Conservation (phyloP, 2,888 invertebrate species). For the Hydropsyche betteni region DNA sequence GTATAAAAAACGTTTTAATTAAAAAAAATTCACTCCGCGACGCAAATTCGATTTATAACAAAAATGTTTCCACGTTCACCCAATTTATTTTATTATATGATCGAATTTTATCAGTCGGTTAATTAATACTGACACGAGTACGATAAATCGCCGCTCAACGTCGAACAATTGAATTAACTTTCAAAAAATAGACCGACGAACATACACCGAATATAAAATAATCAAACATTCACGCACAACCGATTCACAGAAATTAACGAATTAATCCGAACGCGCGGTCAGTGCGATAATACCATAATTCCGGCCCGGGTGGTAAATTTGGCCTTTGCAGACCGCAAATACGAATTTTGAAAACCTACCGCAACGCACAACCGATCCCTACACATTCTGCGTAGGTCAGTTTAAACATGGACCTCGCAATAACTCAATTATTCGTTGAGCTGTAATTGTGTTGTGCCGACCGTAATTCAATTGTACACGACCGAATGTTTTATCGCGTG, state of each 20-base stretch:
- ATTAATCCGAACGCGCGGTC: conserved; percentile 20
- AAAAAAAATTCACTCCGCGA: no score
- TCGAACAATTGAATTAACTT: no score
- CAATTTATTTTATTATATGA: no score
- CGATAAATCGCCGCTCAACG: no score
- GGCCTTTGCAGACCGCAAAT: conserved; percentile 7
- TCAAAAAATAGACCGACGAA: no score
- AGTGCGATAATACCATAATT: conserved; percentile 15
- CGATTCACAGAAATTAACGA: conserved; percentile 2
- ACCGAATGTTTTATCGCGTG: conserved; percentile 12
- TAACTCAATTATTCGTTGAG: conserved; percentile 27
- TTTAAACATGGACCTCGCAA: conserved; percentile 19
- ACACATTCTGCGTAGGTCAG: background rate
- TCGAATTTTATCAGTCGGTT: no score
- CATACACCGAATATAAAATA: no score
- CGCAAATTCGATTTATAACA: no score
- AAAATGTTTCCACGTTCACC: no score
- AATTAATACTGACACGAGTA: no score
- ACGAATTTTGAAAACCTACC: conserved; percentile 5
- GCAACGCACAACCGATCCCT: background rate
- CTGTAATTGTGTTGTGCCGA: background rate
- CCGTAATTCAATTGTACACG: conserved; percentile 11
- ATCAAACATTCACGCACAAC: background rate
- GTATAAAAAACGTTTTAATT: no score
- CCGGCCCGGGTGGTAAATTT: conserved; percentile 3